Evolutionary conservation across 2,888 invertebrate species (phyloP).

Genomic region (Agrotis exclamationis): DNA sequence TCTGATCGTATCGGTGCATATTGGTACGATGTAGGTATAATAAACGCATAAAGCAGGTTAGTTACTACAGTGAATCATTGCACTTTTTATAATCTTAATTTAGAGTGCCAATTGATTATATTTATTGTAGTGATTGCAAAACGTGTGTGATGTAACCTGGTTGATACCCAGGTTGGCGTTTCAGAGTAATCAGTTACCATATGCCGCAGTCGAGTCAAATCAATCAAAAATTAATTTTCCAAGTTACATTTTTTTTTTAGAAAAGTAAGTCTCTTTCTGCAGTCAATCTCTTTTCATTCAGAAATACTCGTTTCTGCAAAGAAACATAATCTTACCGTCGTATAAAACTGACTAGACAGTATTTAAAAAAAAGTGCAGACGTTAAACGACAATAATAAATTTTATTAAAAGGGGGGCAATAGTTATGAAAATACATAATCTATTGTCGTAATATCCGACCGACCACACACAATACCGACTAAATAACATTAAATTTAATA

Average conservation of each 20-base stretch:
- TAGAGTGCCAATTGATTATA: neutral
- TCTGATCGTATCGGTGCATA: slow-evolving; percentile 30
- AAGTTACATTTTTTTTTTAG: too few species aligned
- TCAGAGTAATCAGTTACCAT: too few species aligned
- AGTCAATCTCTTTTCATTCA: neutral
- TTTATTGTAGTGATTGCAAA: neutral
- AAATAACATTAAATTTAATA: slow-evolving; percentile 21
- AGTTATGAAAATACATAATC: too few species aligned
- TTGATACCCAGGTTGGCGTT: neutral
- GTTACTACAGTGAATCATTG: slow-evolving; percentile 26
- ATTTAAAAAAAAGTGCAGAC: too few species aligned
- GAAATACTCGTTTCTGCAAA: neutral
- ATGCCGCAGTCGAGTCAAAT: too few species aligned
- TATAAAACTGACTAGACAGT: too few species aligned
- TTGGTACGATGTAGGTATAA: slow-evolving; percentile 28
- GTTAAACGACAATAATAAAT: too few species aligned
- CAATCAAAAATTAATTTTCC: too few species aligned
- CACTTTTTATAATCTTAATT: slow-evolving; percentile 3
- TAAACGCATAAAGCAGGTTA: slow-evolving; percentile 18
- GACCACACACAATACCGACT: slow-evolving; percentile 16
- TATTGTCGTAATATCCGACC: neutral
- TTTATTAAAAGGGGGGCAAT: too few species aligned
- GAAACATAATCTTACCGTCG: neutral
- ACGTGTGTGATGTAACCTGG: neutral
- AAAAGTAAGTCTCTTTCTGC: too few species aligned